These are phyloP conservation scores for Galerucella nymphaeae DNA, from an alignment of 2,888 invertebrate genomes.

Conservation along the genomic window DNA sequence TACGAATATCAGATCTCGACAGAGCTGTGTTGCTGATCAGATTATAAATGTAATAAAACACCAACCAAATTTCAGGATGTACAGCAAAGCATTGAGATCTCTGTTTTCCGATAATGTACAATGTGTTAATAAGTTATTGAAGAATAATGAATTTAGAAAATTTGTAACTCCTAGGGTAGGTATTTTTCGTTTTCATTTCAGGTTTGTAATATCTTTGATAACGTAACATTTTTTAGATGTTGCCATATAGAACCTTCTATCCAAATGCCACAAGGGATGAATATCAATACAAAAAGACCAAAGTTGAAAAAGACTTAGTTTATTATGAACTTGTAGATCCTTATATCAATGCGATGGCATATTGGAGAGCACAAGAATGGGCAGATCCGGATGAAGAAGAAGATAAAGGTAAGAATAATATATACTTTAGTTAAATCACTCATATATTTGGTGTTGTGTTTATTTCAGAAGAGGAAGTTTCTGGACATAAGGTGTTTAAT, in stretches of 20 bases:
- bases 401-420: conserved; percentile 39
- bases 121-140: conserved; percentile 66
- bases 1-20: conserved; percentile 68
- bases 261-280: conserved; percentile 69
- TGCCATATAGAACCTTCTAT: conserved; percentile 69
- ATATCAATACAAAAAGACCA: conserved; percentile 66
- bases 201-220: background rate
- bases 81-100: conserved; percentile 66
- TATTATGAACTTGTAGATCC: conserved; percentile 71
- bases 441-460: conserved; percentile 16
- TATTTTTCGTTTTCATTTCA: conserved; percentile 32
- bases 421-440: background rate
- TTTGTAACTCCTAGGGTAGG: conserved; percentile 65
- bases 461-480: conserved; percentile 35
- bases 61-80: conserved; percentile 68
- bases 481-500: conserved; percentile 44
- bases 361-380: conserved; percentile 65
- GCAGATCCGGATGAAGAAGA: conserved; percentile 60
- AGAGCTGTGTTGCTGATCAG: conserved; percentile 67
- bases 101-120: conserved; percentile 59
- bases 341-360: conserved; percentile 66
- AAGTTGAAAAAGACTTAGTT: conserved; percentile 67
- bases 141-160: conserved; percentile 66
- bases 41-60: conserved; percentile 69
- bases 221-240: conserved; percentile 55